These are phyloP conservation scores for Prolemur simus DNA, from an alignment of 2,113 vertebrate species.

Conservation along the genomic window DNA sequence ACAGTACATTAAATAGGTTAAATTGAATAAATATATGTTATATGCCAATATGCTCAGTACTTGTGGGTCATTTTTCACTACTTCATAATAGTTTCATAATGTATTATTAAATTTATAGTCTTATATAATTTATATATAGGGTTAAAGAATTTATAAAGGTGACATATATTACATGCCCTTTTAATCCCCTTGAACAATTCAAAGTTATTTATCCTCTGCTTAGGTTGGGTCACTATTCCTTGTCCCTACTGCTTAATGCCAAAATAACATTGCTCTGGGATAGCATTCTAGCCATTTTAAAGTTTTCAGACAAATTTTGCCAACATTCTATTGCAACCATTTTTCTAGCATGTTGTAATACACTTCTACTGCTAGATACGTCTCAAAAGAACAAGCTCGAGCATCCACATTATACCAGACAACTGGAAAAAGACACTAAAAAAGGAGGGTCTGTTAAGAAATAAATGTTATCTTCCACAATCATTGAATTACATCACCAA, in stretches of 20 bases:
- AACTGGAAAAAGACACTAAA: not conserved
- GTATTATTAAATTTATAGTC: not conserved
- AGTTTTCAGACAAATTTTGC: not conserved
- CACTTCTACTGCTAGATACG: not conserved
- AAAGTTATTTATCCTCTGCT: not conserved
- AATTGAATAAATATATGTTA: not conserved
- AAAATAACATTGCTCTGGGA: not conserved
- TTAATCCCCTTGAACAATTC: not conserved
- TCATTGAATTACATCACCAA: not conserved
- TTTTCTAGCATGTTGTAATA: not conserved
- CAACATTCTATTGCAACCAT: not conserved
- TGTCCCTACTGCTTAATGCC: not conserved
- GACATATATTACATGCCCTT: not conserved
- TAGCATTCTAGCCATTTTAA: not conserved
- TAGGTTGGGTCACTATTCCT: not conserved
- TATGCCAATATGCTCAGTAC: not conserved
- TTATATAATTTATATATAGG: not conserved
- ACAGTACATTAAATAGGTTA: not conserved
- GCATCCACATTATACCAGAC: not conserved
- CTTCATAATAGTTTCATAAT: not conserved
- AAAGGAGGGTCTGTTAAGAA: not conserved
- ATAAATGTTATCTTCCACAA: not conserved
- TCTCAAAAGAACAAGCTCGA: not conserved
- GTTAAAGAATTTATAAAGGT: constrained; percentile 7
- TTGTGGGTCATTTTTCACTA: not conserved